Evolutionary conservation across 2,113 vertebrate genomes (phyloP).

Genomic region (Podarcis raffonei): DNA sequence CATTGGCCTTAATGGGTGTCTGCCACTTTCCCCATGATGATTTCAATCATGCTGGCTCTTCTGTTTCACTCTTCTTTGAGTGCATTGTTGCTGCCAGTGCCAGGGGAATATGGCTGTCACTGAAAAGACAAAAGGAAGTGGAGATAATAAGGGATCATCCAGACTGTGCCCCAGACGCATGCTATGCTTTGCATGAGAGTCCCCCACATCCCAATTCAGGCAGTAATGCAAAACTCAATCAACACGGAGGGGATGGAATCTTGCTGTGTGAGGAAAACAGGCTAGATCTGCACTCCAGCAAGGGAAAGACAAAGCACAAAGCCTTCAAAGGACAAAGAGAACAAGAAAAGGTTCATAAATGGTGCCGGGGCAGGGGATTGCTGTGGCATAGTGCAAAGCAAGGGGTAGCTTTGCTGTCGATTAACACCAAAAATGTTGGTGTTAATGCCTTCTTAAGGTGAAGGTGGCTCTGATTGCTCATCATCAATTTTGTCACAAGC

Average conservation of each 20-base stretch:
- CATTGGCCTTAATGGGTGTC: not conserved
- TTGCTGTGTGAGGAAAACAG: not conserved
- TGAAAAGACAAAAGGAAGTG: not conserved
- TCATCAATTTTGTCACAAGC: not conserved
- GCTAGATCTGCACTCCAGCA: not conserved
- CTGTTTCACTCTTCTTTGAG: rapidly evolving
- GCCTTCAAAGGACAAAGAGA: not conserved
- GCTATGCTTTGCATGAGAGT: not conserved
- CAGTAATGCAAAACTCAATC: not conserved
- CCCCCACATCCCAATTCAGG: not conserved
- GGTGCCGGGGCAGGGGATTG: too few species aligned
- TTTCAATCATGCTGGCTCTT: not conserved
- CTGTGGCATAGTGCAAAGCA: not conserved
- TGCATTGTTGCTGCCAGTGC: not conserved
- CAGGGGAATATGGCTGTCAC: not conserved
- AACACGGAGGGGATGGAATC: not conserved
- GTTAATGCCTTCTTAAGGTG: not conserved
- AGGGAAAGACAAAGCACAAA: not conserved
- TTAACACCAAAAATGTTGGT: not conserved
- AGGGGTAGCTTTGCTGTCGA: not conserved
- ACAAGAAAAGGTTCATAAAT: not conserved
- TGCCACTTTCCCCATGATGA: rapidly evolving
- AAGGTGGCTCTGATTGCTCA: not conserved
- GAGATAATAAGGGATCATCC: not conserved
- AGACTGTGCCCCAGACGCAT: not conserved